phyloP scores from a whole-genome alignment of 2,113 vertebrate genomes.

The Phodopus roborovskii region DNA sequence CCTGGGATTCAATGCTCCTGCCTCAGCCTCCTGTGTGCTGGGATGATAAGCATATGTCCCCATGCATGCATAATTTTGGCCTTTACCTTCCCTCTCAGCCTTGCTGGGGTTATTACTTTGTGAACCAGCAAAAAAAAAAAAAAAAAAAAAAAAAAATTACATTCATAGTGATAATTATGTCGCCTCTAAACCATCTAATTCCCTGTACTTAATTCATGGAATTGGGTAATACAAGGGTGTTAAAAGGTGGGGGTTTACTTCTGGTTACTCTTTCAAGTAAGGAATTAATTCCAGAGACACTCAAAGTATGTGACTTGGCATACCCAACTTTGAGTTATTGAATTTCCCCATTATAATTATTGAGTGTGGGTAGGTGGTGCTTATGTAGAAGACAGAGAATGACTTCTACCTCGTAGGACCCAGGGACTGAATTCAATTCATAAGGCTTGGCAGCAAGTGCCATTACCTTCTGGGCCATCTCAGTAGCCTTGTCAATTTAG shows the following conservation, averaged over 20 bases:
- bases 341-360: not conserved
- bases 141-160: not conserved
- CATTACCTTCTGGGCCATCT: not conserved
- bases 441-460: too few species aligned
- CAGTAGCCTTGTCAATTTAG: not conserved
- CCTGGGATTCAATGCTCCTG: too few species aligned
- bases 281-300: not conserved
- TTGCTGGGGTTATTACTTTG: not conserved
- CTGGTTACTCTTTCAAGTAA: not conserved
- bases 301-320: not conserved
- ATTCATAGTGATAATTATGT: not conserved
- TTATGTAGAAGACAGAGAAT: not conserved
- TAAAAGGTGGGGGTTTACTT: not conserved
- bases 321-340: not conserved
- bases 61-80: not conserved
- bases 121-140: too few species aligned
- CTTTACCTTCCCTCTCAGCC: not conserved
- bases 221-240: too few species aligned
- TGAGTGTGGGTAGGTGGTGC: not conserved
- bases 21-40: not conserved
- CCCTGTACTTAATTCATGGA: not conserved
- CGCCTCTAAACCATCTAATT: not conserved
- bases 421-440: too few species aligned
- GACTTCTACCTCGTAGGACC: not conserved
- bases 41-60: not conserved